phyloP scores from a whole-genome alignment of 2,797 vertebrate genomes.

The Chiroxiphia lanceolata region DNA sequence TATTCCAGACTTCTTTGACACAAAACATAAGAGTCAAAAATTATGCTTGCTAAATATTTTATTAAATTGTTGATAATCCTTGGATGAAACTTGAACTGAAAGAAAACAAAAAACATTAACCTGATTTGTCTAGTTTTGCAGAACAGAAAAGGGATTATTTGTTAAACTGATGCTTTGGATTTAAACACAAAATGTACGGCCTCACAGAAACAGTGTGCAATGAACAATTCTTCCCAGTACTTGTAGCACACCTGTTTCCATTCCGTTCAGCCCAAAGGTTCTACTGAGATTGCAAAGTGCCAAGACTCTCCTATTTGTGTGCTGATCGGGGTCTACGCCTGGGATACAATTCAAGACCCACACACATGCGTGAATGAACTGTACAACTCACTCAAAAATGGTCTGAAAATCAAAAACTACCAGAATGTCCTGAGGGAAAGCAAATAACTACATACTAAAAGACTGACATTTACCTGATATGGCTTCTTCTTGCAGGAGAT shows the following conservation, averaged over 20 bases:
- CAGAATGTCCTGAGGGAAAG: not conserved
- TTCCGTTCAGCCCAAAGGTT: not conserved
- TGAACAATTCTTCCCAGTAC: not conserved
- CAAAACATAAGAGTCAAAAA: not conserved
- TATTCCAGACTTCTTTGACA: not conserved
- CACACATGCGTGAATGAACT: accelerated
- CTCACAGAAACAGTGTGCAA: not conserved
- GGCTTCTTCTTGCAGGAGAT: constrained; percentile 98
- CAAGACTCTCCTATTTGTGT: not conserved
- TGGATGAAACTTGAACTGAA: not conserved
- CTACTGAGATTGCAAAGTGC: not conserved
- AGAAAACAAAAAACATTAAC: not conserved
- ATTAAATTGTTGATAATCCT: not conserved
- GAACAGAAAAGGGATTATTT: not conserved
- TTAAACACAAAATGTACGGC: not conserved
- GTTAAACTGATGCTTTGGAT: not conserved
- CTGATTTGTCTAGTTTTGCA: not conserved
- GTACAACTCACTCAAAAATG: not conserved
- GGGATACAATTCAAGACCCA: not conserved
- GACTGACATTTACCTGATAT: constrained; percentile 86
- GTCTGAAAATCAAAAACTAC: not conserved
- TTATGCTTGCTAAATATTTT: not conserved
- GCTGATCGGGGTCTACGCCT: not conserved
- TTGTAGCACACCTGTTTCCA: not conserved
- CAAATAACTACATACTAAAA: not conserved